A percentile compares a stretch with the other conserved stretches of the same genome.
Evolutionary conservation across 2,797 vertebrate genomes (phyloP).

Genomic region (Thripadectes ignobilis): DNA sequence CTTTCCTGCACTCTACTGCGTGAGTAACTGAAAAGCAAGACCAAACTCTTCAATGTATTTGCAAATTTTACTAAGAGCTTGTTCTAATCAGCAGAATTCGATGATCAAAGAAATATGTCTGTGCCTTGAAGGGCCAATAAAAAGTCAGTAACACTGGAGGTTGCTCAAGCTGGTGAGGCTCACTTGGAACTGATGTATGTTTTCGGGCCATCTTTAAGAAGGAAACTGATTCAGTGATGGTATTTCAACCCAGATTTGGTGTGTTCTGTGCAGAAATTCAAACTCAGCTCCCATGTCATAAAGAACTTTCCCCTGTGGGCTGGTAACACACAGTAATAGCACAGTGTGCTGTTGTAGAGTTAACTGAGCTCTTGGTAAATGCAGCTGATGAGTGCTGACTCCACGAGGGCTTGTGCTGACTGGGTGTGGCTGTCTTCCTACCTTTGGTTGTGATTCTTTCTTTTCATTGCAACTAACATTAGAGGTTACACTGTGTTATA

Average conservation of each 20-base stretch:
- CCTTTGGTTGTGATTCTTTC: background rate
- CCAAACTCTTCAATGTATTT: background rate
- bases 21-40: background rate
- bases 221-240: background rate
- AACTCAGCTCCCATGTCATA: background rate
- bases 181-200: background rate
- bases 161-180: background rate
- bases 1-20: background rate
- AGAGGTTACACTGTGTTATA: background rate
- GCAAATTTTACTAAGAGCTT: background rate
- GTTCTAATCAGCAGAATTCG: background rate
- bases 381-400: background rate
- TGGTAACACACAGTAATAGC: fast-evolving
- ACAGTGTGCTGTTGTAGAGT: background rate
- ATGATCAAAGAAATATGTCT: background rate
- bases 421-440: background rate
- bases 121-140: background rate
- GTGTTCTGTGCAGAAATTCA: background rate
- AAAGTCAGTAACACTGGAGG: background rate
- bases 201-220: background rate
- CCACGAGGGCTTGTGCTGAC: background rate
- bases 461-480: background rate
- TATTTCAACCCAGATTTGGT: background rate
- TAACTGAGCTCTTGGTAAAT: background rate
- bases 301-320: background rate